Evolutionary conservation across 2,113 vertebrate species (phyloP).

Genomic region (Pundamilia nyererei): DNA sequence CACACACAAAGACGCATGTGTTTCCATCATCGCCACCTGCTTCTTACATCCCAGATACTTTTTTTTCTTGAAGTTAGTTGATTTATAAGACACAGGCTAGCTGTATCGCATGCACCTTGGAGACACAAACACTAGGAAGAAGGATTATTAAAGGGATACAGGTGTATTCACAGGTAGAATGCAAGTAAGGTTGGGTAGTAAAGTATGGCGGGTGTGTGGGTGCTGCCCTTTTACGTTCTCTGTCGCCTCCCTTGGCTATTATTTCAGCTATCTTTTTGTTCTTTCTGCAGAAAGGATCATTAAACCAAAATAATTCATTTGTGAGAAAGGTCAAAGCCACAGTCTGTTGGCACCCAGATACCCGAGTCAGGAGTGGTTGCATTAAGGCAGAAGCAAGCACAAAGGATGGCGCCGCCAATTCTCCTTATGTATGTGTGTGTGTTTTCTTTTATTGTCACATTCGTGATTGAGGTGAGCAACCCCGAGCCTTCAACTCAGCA

Average conservation of each 20-base stretch:
- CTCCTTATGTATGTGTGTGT: not conserved
- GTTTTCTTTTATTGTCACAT: conserved; percentile 20
- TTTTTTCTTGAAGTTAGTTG: conserved; percentile 13
- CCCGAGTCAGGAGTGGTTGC: conserved; percentile 14
- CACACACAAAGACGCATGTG: not conserved
- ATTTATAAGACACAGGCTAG: conserved; percentile 6
- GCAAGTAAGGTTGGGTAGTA: not conserved
- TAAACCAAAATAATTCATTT: conserved; percentile 72
- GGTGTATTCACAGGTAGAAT: conserved; percentile 17
- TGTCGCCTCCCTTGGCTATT: conserved; percentile 14
- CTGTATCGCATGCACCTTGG: conserved; percentile 4
- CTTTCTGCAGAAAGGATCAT: conserved; percentile 60
- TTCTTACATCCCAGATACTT: not conserved
- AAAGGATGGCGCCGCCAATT: conserved; percentile 25
- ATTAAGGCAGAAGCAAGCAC: not conserved
- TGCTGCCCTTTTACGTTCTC: conserved; percentile 22
- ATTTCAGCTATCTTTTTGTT: conserved; percentile 53
- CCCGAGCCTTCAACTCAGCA: not conserved
- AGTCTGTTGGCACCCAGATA: conserved; percentile 56
- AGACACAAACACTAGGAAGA: conserved; percentile 21
- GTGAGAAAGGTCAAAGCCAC: conserved; percentile 65
- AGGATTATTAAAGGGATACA: conserved; percentile 28
- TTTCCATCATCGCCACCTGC: conserved; percentile 36
- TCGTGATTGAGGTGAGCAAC: conserved; percentile 46
- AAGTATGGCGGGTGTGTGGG: not conserved